Evolutionary conservation across 2,888 invertebrate species (phyloP).

Genomic region (Xestoiulus laeticollis): DNA sequence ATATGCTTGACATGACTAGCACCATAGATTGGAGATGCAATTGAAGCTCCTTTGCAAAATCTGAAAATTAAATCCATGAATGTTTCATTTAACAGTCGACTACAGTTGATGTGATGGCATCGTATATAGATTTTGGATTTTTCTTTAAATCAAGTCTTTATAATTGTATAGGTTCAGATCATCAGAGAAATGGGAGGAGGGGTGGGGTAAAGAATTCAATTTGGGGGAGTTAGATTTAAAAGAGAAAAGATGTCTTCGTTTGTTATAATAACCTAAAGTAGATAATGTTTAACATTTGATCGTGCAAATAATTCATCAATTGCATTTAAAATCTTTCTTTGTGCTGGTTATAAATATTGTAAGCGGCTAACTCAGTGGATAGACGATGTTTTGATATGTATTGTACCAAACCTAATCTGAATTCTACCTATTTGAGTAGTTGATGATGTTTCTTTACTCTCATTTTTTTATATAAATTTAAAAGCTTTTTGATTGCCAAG

Average conservation of each 20-base stretch:
- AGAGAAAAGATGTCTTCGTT: not conserved
- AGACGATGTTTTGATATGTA: not conserved
- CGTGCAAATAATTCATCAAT: not conserved
- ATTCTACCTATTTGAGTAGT: too few relatives aligned
- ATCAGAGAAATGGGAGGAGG: not conserved
- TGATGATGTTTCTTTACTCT: not conserved
- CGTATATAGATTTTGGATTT: not conserved
- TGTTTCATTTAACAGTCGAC: slow-evolving; percentile 12
- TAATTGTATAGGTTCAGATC: not conserved
- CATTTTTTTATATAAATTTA: not conserved
- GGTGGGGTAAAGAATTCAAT: not conserved
- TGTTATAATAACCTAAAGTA: not conserved
- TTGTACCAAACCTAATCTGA: too few relatives aligned
- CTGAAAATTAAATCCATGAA: slow-evolving; percentile 13
- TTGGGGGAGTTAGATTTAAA: not conserved
- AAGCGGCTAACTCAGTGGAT: not conserved
- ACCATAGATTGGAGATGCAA: slow-evolving; percentile 13
- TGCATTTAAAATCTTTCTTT: not conserved
- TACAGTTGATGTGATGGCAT: not conserved
- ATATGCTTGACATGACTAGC: slow-evolving; percentile 12
- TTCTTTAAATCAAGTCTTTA: not conserved
- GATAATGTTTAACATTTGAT: not conserved
- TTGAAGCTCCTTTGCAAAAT: not conserved
- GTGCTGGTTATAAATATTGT: not conserved
- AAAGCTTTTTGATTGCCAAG: not conserved